Evolutionary conservation across 2,797 vertebrate genomes (phyloP).

Genomic region (Alfaro cultratus): DNA sequence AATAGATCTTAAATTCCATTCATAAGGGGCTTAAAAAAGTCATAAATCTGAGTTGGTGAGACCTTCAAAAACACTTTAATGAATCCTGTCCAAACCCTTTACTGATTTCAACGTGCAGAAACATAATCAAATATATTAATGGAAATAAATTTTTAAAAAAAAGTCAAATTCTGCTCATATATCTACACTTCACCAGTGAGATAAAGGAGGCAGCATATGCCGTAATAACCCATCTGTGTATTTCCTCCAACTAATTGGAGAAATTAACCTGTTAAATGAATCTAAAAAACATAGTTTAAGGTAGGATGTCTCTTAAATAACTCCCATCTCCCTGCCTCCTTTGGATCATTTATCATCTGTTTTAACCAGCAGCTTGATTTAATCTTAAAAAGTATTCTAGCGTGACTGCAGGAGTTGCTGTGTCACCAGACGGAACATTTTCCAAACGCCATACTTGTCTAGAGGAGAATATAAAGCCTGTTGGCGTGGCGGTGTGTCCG

Average conservation of each 20-base stretch:
- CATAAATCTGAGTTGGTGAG: no score
- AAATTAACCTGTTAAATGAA: not conserved
- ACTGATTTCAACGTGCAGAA: not conserved
- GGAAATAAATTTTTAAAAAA: not conserved
- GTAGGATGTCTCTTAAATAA: not conserved
- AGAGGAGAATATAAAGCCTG: not conserved
- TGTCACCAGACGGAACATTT: not conserved
- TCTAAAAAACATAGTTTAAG: not conserved
- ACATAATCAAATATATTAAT: not conserved
- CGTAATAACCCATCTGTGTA: not conserved
- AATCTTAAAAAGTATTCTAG: not conserved
- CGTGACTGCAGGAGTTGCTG: not conserved
- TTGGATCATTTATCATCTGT: not conserved
- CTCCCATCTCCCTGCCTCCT: not conserved
- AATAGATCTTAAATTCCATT: not conserved
- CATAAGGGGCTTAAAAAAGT: no score
- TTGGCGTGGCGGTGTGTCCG: not conserved
- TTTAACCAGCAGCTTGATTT: not conserved
- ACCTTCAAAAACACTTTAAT: not conserved
- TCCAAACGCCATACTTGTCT: not conserved
- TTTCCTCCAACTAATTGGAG: not conserved
- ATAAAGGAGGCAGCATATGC: not conserved
- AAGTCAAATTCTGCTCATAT: not conserved
- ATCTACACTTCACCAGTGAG: not conserved
- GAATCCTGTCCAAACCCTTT: not conserved